Conservation (phyloP, 1,140 invertebrate genomes). For the Tetramorium parvispinum region DNA sequence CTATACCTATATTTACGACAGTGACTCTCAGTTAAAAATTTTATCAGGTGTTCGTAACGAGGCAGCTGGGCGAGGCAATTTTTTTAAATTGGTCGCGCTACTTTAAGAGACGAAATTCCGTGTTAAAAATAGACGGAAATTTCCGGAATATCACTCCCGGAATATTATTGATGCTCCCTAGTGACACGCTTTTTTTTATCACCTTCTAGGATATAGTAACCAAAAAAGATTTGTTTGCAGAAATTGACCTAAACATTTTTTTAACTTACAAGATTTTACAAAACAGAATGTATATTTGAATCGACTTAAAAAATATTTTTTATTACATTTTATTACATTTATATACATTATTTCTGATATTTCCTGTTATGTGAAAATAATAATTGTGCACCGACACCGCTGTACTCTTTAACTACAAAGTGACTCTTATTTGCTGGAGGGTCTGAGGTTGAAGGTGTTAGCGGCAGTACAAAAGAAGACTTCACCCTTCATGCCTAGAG, state of each 20-base stretch:
- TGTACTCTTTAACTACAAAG: constrained; percentile 69
- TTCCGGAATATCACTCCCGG: constrained; percentile 43
- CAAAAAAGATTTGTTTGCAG: neutral
- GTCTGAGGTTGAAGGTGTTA: constrained; percentile 72
- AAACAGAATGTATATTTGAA: neutral
- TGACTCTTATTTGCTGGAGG: constrained; percentile 65
- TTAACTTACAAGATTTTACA: neutral
- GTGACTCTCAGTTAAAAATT: constrained; percentile 74
- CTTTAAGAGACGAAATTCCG: constrained; percentile 36
- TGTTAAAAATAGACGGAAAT: constrained; percentile 35
- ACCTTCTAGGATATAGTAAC: neutral
- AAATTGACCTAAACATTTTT: neutral
- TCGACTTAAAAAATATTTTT: neutral
- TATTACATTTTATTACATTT: no score
- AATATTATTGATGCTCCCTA: constrained; percentile 16
- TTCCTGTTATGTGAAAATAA: constrained; percentile 57
- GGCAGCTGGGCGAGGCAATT: constrained; percentile 25
- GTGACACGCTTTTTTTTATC: constrained; percentile 12
- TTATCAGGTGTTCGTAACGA: constrained; percentile 46
- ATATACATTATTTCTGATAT: constrained; percentile 44
- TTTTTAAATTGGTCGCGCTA: constrained; percentile 41
- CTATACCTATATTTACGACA: constrained; percentile 72
- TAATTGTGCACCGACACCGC: constrained; percentile 69
- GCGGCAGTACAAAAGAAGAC: constrained; percentile 72
- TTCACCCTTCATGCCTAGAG: constrained; percentile 72